Evolutionary conservation across 2,113 vertebrate genomes (phyloP).

Genomic region (Neolamprologus kungweensis): DNA sequence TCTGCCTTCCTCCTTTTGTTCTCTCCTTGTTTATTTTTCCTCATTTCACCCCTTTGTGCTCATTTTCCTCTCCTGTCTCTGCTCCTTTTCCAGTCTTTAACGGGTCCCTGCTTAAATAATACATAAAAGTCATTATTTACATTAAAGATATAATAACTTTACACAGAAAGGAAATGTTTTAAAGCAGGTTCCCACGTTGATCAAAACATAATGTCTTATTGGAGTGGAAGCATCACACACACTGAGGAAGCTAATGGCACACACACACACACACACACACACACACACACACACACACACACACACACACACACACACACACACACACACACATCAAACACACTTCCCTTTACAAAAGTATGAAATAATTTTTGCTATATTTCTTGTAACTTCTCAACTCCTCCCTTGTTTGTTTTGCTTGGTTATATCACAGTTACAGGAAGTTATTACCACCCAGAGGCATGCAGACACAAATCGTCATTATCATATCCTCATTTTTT

Average conservation of each 20-base stretch:
- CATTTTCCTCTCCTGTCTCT: neutral
- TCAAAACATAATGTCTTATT: neutral
- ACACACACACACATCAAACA: neutral
- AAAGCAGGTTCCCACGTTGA: neutral
- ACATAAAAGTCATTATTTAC: neutral
- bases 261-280: neutral
- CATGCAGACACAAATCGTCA: neutral
- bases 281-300: neutral
- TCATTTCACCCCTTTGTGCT: neutral
- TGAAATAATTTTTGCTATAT: neutral
- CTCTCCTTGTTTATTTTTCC: slow-evolving; percentile 8
- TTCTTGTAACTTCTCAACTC: neutral
- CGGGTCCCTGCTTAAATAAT: neutral
- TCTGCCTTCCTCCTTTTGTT: neutral
- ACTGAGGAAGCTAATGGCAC: neutral
- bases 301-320: neutral
- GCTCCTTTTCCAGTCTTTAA: neutral
- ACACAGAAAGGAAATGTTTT: no score
- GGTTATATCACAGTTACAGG: neutral
- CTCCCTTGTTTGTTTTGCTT: neutral
- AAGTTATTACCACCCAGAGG: neutral
- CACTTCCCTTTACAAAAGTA: neutral
- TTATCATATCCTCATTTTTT: neutral
- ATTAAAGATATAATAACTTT: neutral
- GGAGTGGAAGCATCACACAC: neutral